phyloP scores from a whole-genome alignment of 2,797 vertebrate species.

The Epinephelus awoara region DNA sequence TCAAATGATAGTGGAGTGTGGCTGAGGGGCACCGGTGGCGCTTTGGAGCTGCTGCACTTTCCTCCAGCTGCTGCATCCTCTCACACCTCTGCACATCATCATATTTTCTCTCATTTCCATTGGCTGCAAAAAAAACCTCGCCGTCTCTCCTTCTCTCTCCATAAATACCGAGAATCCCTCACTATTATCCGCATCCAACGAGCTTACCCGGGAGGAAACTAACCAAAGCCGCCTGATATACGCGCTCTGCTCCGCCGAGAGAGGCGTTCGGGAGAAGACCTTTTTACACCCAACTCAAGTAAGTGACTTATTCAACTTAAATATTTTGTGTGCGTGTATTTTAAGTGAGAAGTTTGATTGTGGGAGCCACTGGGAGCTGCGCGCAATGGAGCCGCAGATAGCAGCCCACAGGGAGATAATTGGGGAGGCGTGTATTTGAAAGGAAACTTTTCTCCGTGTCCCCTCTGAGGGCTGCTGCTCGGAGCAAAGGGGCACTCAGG shows the following conservation, averaged over 20 bases:
- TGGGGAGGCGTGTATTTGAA: slow-evolving; percentile 75
- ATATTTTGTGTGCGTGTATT: background rate
- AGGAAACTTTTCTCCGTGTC: slow-evolving; percentile 54
- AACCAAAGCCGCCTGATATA: slow-evolving; percentile 51
- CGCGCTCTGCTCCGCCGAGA: slow-evolving; percentile 6
- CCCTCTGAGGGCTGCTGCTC: slow-evolving; percentile 29
- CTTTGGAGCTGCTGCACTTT: slow-evolving; percentile 5
- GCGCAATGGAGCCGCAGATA: slow-evolving; percentile 43
- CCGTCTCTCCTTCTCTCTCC: slow-evolving; percentile 38
- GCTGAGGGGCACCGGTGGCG: background rate
- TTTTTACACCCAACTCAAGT: slow-evolving; percentile 35
- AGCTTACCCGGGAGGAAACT: slow-evolving; percentile 61
- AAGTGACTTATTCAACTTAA: slow-evolving; percentile 48
- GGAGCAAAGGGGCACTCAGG: slow-evolving; percentile 47
- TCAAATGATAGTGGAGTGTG: background rate
- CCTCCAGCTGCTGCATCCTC: slow-evolving; percentile 35
- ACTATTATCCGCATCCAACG: slow-evolving; percentile 67
- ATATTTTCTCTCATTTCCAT: slow-evolving; percentile 63
- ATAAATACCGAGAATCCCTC: slow-evolving; percentile 71
- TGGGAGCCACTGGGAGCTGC: background rate
- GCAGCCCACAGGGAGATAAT: slow-evolving; percentile 71
- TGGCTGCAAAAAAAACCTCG: slow-evolving; percentile 58
- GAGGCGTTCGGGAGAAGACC: background rate
- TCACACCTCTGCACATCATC: slow-evolving; percentile 50
- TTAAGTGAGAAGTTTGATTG: no score